Base-by-base conservation (phyloP, 2,797 vertebrate genomes). In the Pseudopleuronectes americanus region DNA sequence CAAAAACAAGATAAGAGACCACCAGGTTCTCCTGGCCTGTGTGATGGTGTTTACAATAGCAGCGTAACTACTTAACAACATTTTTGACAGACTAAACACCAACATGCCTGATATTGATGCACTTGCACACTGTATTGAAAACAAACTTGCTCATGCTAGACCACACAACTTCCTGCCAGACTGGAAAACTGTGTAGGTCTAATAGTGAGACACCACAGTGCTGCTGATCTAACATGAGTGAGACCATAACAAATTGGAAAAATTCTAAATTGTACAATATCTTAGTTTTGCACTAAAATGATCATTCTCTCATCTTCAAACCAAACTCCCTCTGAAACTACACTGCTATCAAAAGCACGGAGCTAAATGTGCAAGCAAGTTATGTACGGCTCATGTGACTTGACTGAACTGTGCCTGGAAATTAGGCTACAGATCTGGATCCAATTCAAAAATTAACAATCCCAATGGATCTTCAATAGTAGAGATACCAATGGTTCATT, bases 111-210 rank as follows among this genome's bases (percentile, higher is more conserved):
- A 56, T 56, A 64, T 53, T 36, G 45, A 64, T 43, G 23, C 48
- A 52, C 48, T 45, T 41, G 26, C 57, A 70, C 41, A 6, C 4
- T 8, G 14, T 45, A 54, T 71, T 8, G 43, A 70, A 59, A 69
- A 56, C 38, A 76, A 63, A 74, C 47, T 36, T 9, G 70, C 33
- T 57, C 38, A 33, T 8, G 16, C 24, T 22, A 64, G 57, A 74
- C 68, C 51, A 57, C 51, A 76, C 41, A 55, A 70, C 64, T 82
- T 83, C 81, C 84, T 69, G 69, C 10, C 28, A 47, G 4, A 58
- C 70, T 24, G 24, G 13, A 48, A 26, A 58, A 47, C 3, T 19
- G 22, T 19, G 28, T 10, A 4, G 1, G 4, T 31, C 59, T 47
- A 64, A 57, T 21, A 73, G n/a, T 77, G 62, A 31, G 54, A 76